phyloP scores from a whole-genome alignment of 2,888 invertebrate species.

The Drosophila pseudotalamancana region DNA sequence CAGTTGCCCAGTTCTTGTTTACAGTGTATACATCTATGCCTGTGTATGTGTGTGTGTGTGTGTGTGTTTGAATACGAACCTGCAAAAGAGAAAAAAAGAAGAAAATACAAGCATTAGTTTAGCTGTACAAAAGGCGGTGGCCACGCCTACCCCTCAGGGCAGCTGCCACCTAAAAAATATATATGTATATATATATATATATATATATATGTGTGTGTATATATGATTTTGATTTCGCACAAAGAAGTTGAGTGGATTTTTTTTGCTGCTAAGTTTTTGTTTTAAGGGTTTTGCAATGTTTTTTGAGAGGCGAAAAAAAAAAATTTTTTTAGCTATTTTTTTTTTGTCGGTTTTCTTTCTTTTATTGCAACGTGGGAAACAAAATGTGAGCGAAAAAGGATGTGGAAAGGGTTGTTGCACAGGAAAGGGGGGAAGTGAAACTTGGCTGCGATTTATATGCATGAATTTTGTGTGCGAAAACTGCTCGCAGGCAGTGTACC shows the following conservation, averaged over 20 bases:
- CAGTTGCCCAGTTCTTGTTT: constrained; percentile 31
- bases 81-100: constrained; percentile 52
- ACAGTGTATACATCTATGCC: constrained; percentile 6
- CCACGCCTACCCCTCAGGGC: constrained; percentile 41
- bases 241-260: constrained; percentile 34
- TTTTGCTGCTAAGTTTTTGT: constrained; percentile 22
- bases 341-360: constrained; percentile 2
- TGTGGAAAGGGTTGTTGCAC: constrained; percentile 20
- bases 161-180: constrained; percentile 14
- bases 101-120: constrained; percentile 53
- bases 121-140: constrained; percentile 58
- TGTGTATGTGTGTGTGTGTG: neutral
- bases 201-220: neutral
- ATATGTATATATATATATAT: neutral
- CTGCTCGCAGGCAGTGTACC: constrained; percentile 61
- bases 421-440: constrained; percentile 16
- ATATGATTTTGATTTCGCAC: constrained; percentile 41
- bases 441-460: constrained; percentile 67
- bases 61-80: constrained; percentile 60
- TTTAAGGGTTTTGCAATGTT: constrained; percentile 21
- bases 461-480: constrained; percentile 54
- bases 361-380: constrained; percentile 71
- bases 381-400: constrained; percentile 20
- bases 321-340: constrained; percentile 35
- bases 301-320: constrained; percentile 26